Evolutionary conservation across 2,888 invertebrate species (phyloP).

Genomic region (Gymnocheta viridis): DNA sequence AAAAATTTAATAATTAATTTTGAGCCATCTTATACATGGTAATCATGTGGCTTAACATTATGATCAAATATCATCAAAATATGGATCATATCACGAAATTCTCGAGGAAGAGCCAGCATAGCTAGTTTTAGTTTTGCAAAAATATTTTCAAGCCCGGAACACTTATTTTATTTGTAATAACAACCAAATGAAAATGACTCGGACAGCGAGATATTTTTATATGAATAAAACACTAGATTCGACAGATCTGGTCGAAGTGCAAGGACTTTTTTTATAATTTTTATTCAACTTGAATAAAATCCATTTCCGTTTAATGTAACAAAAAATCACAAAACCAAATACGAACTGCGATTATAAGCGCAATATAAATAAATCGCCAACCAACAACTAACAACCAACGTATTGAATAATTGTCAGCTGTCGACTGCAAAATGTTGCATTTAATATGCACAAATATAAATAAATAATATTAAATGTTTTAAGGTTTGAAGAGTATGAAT

Average conservation of each 20-base stretch:
- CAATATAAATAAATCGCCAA: slow-evolving; percentile 22
- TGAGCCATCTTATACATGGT: too few species aligned
- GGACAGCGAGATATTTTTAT: neutral
- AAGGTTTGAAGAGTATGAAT: neutral
- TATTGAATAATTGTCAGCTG: slow-evolving; percentile 52
- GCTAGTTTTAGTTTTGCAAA: too few species aligned
- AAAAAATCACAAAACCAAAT: neutral
- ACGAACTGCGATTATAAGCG: neutral
- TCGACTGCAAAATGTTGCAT: slow-evolving; percentile 26
- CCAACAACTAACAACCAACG: neutral
- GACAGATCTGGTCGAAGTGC: neutral
- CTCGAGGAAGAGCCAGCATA: too few species aligned
- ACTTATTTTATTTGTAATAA: too few species aligned
- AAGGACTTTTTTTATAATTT: neutral
- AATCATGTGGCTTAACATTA: too few species aligned
- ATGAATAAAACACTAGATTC: neutral
- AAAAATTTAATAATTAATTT: too few species aligned
- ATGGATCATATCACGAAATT: too few species aligned
- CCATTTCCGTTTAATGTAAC: slow-evolving; percentile 35
- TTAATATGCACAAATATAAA: slow-evolving; percentile 9
- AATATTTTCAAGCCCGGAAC: too few species aligned
- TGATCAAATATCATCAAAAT: too few species aligned
- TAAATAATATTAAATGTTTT: slow-evolving; percentile 33
- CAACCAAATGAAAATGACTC: neutral
- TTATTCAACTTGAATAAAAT: slow-evolving; percentile 32